phyloP scores from a whole-genome alignment of 1,140 invertebrate species.

The Periplaneta americana region DNA sequence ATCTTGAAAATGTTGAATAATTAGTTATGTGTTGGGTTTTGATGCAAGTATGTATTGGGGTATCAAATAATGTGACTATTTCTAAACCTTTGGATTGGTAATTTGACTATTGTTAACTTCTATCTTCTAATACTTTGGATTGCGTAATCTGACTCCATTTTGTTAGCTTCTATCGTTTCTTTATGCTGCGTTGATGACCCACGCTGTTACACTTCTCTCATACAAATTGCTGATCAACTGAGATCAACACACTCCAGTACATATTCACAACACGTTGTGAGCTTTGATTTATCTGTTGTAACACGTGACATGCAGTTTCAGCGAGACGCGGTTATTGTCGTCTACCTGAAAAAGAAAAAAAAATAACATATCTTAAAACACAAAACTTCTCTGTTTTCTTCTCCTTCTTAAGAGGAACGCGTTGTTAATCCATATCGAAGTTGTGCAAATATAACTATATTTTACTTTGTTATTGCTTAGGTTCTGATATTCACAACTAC shows the following conservation, averaged over 20 bases:
- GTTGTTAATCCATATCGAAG: too few relatives aligned
- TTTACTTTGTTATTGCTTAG: too few relatives aligned
- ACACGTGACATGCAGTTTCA: too few relatives aligned
- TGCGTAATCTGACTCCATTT: neutral
- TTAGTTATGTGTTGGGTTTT: too few relatives aligned
- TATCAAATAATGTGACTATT: neutral
- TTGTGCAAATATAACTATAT: too few relatives aligned
- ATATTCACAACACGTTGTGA: neutral
- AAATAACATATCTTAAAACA: too few relatives aligned
- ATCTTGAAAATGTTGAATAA: too few relatives aligned
- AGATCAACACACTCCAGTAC: neutral
- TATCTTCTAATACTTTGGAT: neutral
- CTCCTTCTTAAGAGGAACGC: too few relatives aligned
- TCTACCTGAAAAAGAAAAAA: neutral
- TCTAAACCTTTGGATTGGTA: neutral
- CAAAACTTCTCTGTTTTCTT: too few relatives aligned
- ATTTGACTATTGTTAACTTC: neutral
- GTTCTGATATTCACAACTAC: too few relatives aligned
- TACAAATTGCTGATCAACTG: neutral
- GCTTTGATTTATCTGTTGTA: neutral
- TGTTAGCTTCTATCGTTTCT: neutral
- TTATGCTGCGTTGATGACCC: neutral
- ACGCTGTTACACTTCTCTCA: neutral
- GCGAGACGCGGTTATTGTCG: neutral
- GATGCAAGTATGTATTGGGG: too few relatives aligned